Base-by-base conservation (phyloP, 2,888 invertebrate genomes). In the Caenorhabditis sp. region DNA sequence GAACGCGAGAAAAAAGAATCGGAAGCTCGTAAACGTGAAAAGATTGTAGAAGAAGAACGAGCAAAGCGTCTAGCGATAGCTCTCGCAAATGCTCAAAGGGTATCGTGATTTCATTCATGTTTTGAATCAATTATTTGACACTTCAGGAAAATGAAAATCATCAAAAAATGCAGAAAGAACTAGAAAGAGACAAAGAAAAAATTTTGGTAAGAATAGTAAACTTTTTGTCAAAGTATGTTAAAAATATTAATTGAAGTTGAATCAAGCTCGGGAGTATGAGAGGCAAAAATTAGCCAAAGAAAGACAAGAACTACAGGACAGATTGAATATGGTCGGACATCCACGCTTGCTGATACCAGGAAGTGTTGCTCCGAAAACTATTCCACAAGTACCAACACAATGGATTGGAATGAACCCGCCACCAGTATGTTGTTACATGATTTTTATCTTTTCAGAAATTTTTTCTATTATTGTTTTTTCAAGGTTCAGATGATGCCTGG, bases 1-100 rank as follows among this genome's bases (percentile, higher is more conserved):
- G 57, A 57, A 23, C n/a, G 27, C 1, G 57, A 57, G 57, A 57
- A 17, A 57, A 57, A 17, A 26, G 57, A 57, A 19, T 19, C 51
- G 21, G 51, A 51, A 21, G 21, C 51, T 23, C 21, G 51, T 8
- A 6, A 21, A 23, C 8, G 19, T 8, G 21, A 51, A 21, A 51
- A 51, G 12, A 4, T 51, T 4, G 21, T 51, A 12, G 51, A 51
- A 23, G 23, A 23, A 6, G 51, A 51, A 12, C 17, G 51, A 51
- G 21, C 51, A 8, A 51, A 21, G 12, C 21, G 51, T 27, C 12
- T 55, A 3, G 55, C 3, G 6, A 31, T 55, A 12, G 55, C 55
- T n/a, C 55, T 55, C 6, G 27, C n/a, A 55, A 12, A 4, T 17
- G 55, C 55, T 10, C 55, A 55, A 26, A n/a, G 27, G 31, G 55